Percentiles rank a stretch among this genome's conserved stretches.
These are phyloP conservation scores for Adrianichthys oophorus DNA, from an alignment of 2,797 vertebrate genomes.

Conservation along the genomic window DNA sequence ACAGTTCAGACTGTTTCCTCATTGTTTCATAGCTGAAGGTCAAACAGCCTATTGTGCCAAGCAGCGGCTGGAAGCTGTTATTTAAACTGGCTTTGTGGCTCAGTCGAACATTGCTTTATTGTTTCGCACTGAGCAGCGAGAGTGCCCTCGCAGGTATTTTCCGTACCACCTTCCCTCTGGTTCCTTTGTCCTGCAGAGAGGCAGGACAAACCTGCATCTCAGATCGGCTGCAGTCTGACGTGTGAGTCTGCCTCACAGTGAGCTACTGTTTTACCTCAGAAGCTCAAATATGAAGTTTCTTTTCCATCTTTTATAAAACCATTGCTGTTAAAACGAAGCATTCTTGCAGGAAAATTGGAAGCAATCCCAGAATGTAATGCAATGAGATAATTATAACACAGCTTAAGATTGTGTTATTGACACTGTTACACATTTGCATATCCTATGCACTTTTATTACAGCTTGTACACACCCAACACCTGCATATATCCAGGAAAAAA, in stretches of 20 bases:
- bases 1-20: not conserved
- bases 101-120: constrained; percentile 63
- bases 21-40: constrained; percentile 13
- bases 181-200: constrained; percentile 26
- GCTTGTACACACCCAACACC: too few species aligned
- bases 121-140: constrained; percentile 43
- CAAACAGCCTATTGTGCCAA: constrained; percentile 51
- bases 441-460: too few species aligned
- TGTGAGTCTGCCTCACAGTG: constrained; percentile 13
- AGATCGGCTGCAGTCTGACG: constrained; percentile 19
- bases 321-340: too few species aligned
- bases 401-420: too few species aligned
- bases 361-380: too few species aligned
- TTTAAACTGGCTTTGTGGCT: constrained; percentile 50
- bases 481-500: too few species aligned
- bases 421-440: too few species aligned
- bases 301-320: too few species aligned
- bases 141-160: constrained; percentile 62
- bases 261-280: constrained; percentile 1
- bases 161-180: constrained; percentile 48
- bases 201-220: constrained; percentile 6
- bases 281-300: too few species aligned
- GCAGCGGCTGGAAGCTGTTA: constrained; percentile 52
- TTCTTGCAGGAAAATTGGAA: too few species aligned
- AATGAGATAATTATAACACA: too few species aligned